Evolutionary conservation across 1,140 invertebrate genomes (phyloP), one percentile per base, ranked within the genome.

Genomic region (Brevipalpus yothersi): DNA sequence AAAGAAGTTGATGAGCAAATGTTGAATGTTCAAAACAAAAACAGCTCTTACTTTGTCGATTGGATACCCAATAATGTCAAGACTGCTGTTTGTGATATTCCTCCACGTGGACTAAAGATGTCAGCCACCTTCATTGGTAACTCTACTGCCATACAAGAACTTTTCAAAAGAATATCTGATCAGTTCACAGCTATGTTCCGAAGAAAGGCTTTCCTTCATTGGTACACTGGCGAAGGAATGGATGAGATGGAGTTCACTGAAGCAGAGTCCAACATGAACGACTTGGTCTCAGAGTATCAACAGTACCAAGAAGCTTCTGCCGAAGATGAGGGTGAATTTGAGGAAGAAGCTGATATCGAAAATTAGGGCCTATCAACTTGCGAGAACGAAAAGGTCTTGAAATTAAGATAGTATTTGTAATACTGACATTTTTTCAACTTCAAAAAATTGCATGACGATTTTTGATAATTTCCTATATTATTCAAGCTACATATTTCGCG

Each of bases 41-140:
- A 79, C 66, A 71, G 67, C n/a, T 67, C 66, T 9, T 80, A 91
- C 67, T 80, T 79, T 62, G 78, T 80, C 47, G 79, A 81, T 70
- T 80, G 79, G 79, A 80, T 80, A 63, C 79, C 78, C 43, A 79
- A 80, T 70, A 80, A 80, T 66, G 76, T 80, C 12, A 79, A 80
- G 65, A 57, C 56, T 17, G 86, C 87, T 51, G 86, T 90, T 17
- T 90, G 87, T 72, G 86, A 92, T 69, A 90, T 92, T 67, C 86
- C 87, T 62, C 87, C 87, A 31, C 75, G 85, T 68, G 86, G 87
- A 42, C 72, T 91, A 9, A 90, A 89, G 68, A 91, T 92, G 86
- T 83, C 86, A 1, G 82, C 84, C 13, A 91, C 87, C 4, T 91
- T 92, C 66, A 86, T 89, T 66, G 85, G 84, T 43, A 91, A 92